Evolutionary conservation across 2,888 invertebrate genomes (phyloP).

Genomic region (Antheraea assamensis): DNA sequence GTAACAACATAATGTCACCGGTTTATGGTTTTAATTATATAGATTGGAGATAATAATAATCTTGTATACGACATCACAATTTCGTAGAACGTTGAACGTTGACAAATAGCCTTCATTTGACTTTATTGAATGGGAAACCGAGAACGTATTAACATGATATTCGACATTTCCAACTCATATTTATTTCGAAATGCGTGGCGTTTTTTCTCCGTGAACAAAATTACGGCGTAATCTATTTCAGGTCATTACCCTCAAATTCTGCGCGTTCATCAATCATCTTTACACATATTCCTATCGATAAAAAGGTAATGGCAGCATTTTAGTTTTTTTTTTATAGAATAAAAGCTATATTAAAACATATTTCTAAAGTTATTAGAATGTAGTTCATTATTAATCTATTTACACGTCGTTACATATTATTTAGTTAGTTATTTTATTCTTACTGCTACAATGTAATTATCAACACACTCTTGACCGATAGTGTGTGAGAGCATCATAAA

Average conservation of each 20-base stretch:
- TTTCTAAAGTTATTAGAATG: no score
- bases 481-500: not conserved
- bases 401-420: not conserved
- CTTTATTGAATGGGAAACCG: conserved; percentile 5
- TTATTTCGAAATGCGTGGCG: conserved; percentile 4
- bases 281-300: conserved; percentile 10
- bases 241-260: conserved; percentile 13
- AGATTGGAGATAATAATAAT: not conserved
- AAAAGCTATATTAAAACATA: not conserved
- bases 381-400: no score
- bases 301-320: not conserved
- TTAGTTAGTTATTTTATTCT: not conserved
- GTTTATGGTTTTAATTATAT: not conserved
- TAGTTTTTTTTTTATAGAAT: not conserved
- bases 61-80: not conserved
- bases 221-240: conserved; percentile 14
- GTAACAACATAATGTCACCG: not conserved
- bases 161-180: conserved; percentile 13
- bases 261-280: conserved; percentile 4
- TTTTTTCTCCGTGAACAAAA: conserved; percentile 3
- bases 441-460: not conserved
- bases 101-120: conserved; percentile 7
- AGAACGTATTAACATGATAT: not conserved
- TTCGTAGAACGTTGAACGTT: not conserved
- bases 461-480: not conserved